Base-by-base conservation (phyloP, 2,888 invertebrate species). In the Isoperla grammatica region DNA sequence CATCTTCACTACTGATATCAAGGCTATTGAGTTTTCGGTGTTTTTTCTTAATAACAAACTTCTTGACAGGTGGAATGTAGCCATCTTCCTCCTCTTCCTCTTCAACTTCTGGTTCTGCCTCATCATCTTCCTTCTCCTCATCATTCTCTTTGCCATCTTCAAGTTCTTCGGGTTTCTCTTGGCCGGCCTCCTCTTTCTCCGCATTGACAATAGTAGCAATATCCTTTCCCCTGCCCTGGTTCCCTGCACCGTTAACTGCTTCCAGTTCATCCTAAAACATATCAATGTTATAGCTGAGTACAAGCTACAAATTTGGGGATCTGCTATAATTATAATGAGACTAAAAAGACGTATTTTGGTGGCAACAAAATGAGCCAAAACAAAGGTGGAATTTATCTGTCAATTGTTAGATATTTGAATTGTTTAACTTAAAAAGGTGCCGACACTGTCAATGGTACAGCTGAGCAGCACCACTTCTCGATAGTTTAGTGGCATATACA, bases 201-300 rank as follows among this genome's bases (percentile, higher is more conserved):
- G 88, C 88, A 60, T 76, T 74, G 1, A 88, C 87, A 65, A 94
- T 93, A 56, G 91, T 94, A n/a, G 88, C 85, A 67, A 94, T 94
- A 73, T 95, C 94, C 73, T 95, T 95, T 0, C 95, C 95, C 19
- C 91, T 81, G 1, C 88, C 88, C 67, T 87, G 84, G 73, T 88
- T 88, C 1, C 92, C 90, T 0, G 88, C 87, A 22, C 88, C 87
- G 59, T 86, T 85, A 0, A 84, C 85, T 3, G 86, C 84, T 43
- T 84, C 83, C 70, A 87, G 84, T 70, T 90, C 89, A 67, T 86
- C 86, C 79, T 85, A 13, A 45, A 45, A 17, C 6, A 45, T 12
- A 42, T 42, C n/a, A n/a, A n/a, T n/a, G n/a, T n/a, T n/a, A n/a
- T n/a, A n/a, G n/a, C n/a, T n/a, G n/a, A n/a, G n/a, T n/a, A n/a